These are phyloP conservation scores for Styela clava DNA, from an alignment of 23 tunicate genomes.

Conservation along the genomic window DNA sequence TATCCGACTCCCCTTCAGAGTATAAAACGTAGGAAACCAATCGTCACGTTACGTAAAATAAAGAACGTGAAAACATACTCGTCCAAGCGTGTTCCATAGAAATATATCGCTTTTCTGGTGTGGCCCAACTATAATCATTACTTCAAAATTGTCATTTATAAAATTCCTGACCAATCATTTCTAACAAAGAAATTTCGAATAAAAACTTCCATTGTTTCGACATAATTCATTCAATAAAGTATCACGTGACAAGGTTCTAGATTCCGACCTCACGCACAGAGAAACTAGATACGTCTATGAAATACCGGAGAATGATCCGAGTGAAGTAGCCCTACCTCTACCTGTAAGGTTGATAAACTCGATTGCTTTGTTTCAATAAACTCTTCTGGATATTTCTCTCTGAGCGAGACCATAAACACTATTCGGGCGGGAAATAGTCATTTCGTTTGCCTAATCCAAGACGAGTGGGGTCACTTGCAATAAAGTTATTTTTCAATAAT, in stretches of 20 bases:
- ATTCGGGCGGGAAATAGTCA: too few relatives aligned
- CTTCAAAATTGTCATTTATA: too few relatives aligned
- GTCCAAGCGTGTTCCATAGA: not conserved
- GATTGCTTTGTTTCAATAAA: too few relatives aligned
- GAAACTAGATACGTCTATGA: not conserved
- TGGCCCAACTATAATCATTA: too few relatives aligned
- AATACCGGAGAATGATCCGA: not conserved
- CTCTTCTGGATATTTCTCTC: too few relatives aligned
- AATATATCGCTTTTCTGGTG: not conserved
- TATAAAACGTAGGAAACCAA: not conserved
- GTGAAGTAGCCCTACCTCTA: too few relatives aligned
- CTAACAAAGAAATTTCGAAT: not conserved
- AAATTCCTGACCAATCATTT: not conserved
- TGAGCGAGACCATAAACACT: too few relatives aligned
- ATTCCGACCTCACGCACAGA: not conserved
- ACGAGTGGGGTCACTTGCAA: too few relatives aligned
- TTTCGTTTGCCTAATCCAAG: too few relatives aligned
- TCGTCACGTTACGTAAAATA: not conserved
- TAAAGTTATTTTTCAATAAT: too few relatives aligned
- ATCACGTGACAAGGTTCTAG: not conserved
- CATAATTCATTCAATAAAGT: not conserved
- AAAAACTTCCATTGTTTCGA: not conserved
- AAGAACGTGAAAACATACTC: too few relatives aligned
- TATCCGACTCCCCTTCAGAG: not conserved
- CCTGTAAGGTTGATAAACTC: too few relatives aligned